Conservation (phyloP, 2,888 invertebrate genomes). For the Andrena trimmerana region DNA sequence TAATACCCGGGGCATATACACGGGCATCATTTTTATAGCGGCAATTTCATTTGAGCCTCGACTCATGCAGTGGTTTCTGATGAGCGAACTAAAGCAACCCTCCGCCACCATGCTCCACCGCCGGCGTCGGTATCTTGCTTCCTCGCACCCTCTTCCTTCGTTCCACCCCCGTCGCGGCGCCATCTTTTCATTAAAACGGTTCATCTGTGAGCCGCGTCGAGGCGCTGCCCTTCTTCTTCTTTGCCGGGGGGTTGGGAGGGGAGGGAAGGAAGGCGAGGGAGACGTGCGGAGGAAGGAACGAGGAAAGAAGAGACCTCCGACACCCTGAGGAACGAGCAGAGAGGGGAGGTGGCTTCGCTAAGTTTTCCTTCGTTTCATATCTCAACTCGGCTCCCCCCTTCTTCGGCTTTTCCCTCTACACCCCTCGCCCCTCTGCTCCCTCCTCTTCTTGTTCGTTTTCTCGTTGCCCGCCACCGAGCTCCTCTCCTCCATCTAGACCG, state of each 20-base stretch:
- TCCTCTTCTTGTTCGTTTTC: slow-evolving; percentile 26
- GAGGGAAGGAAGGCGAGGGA: slow-evolving; percentile 30
- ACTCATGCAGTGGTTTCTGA: slow-evolving; percentile 84
- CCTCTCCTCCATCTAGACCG: slow-evolving; percentile 48
- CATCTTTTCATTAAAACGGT: slow-evolving; percentile 84
- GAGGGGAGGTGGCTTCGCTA: slow-evolving; percentile 68
- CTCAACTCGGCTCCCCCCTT: slow-evolving; percentile 66
- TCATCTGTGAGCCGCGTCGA: slow-evolving; percentile 78
- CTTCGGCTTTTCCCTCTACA: slow-evolving; percentile 36
- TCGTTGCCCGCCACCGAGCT: slow-evolving; percentile 22
- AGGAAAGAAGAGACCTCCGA: slow-evolving; percentile 45
- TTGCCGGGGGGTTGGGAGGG: background rate
- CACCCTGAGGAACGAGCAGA: slow-evolving; percentile 42
- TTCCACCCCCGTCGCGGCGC: slow-evolving; percentile 71
- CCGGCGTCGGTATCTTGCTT: slow-evolving; percentile 49
- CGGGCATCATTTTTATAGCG: slow-evolving; percentile 83
- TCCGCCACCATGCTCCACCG: slow-evolving; percentile 26
- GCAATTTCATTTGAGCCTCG: slow-evolving; percentile 84
- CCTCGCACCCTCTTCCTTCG: slow-evolving; percentile 23
- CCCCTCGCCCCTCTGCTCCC: background rate
- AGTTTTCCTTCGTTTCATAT: slow-evolving; percentile 77
- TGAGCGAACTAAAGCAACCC: slow-evolving; percentile 77
- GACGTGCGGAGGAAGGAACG: slow-evolving; percentile 17
- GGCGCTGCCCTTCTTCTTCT: slow-evolving; percentile 71
- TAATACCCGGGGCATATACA: slow-evolving; percentile 82